Percentiles rank a stretch among this genome's conserved stretches.
These are phyloP conservation scores for Orientallactaga bullata DNA, from an alignment of 2,113 vertebrate species.

Conservation along the genomic window DNA sequence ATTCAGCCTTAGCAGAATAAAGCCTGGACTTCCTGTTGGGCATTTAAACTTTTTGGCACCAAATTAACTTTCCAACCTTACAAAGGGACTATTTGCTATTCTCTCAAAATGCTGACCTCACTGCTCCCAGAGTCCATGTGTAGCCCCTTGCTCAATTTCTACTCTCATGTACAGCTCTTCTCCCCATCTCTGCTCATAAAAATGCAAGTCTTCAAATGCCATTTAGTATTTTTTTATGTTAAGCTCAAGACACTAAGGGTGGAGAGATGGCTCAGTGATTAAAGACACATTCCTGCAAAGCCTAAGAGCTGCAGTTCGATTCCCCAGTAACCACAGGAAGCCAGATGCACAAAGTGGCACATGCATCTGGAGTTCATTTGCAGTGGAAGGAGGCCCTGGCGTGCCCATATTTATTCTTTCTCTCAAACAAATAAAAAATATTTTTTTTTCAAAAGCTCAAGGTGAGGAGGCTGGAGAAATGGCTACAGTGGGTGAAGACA, in stretches of 20 bases:
- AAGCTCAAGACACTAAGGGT: not conserved
- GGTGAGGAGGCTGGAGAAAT: too few relatives aligned
- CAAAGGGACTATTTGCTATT: not conserved
- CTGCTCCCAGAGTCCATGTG: not conserved
- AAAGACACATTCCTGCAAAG: too few relatives aligned
- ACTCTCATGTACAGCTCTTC: not conserved
- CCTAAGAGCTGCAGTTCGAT: too few relatives aligned
- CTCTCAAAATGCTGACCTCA: not conserved
- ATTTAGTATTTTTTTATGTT: slow-evolving; percentile 5
- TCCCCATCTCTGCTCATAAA: slow-evolving; percentile 10
- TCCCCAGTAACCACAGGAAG: too few relatives aligned
- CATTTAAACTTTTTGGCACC: not conserved
- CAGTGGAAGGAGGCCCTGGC: too few relatives aligned
- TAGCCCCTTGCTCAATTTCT: not conserved
- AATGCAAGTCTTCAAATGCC: slow-evolving; percentile 1
- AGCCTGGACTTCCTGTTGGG: not conserved
- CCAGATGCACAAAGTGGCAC: too few relatives aligned
- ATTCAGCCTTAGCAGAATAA: not conserved
- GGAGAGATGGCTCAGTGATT: too few relatives aligned
- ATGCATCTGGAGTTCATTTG: too few relatives aligned
- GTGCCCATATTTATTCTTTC: too few relatives aligned
- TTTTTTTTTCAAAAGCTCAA: too few relatives aligned
- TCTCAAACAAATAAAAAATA: too few relatives aligned
- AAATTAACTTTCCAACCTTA: not conserved
- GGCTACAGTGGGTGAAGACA: too few relatives aligned